Evolutionary conservation across 2,888 invertebrate genomes (phyloP).

Genomic region (Drosophila austrosaltans): DNA sequence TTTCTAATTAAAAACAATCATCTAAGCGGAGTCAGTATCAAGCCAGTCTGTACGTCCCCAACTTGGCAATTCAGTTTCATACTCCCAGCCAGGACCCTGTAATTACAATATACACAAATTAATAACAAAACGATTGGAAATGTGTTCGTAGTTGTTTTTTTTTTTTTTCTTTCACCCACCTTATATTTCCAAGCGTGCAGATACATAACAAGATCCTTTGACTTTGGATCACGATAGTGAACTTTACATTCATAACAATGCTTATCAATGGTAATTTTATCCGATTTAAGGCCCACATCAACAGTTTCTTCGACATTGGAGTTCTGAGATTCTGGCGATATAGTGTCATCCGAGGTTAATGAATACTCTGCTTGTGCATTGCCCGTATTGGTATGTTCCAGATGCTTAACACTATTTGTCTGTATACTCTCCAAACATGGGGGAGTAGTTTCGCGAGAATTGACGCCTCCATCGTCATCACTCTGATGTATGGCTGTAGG

Average conservation of each 20-base stretch:
- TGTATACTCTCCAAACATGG: conserved; percentile 86
- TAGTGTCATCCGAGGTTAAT: conserved; percentile 43
- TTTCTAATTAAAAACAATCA: conserved; percentile 5
- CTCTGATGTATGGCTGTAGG: conserved; percentile 80
- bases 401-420: conserved; percentile 41
- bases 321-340: conserved; percentile 18
- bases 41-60: conserved; percentile 95
- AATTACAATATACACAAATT: conserved; percentile 55
- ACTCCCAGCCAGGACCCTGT: conserved; percentile 96
- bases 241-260: conserved; percentile 97
- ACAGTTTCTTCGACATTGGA: conserved; percentile 85
- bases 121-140: background rate
- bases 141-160: background rate
- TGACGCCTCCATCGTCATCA: conserved; percentile 87
- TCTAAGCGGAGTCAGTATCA: conserved; percentile 85
- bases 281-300: conserved; percentile 81
- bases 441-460: conserved; percentile 89
- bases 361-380: conserved; percentile 27
- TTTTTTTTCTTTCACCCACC: conserved; percentile 83
- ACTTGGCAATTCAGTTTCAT: conserved; percentile 94
- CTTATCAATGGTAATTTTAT: conserved; percentile 90
- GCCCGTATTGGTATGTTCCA: conserved; percentile 30
- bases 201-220: conserved; percentile 96
- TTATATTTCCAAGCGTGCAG: conserved; percentile 96
- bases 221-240: conserved; percentile 94